Evolutionary conservation across 2,797 vertebrate genomes (phyloP), one percentile per base, ranked within the genome.

Genomic region (Anas flavirostris): DNA sequence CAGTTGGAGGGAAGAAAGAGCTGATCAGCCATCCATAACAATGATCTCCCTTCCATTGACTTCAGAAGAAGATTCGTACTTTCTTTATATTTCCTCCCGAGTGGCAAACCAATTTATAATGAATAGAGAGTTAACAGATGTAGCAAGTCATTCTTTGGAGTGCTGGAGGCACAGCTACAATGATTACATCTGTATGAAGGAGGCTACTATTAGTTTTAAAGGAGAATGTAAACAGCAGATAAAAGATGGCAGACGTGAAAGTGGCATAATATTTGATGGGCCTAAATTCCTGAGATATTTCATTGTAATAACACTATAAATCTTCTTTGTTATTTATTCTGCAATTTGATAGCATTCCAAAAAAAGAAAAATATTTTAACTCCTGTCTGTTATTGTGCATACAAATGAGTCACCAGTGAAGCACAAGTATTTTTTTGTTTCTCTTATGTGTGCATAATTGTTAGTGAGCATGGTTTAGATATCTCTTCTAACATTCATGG

Each of bases 151-250:
- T 25, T 90, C 28, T 87, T 68, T 62, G 60, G 59, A 73, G 18
- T 89, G 66, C 87, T 95, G 39, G 79, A 96, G 74, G 78, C 88
- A 59, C 72, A 87, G 50, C 37, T 55, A 67, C 89, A 87, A 52
- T 4, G 12, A 73, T 85, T 72, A 72, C 76, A 96, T 60, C 79
- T 91, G 59, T 64, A 17, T 78, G 60, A 70, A 75, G 60, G 62
- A 10, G 46, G 37, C 52, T 91, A 41, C 31, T 95, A 11, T 88
- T 83, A 75, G 37, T 70, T 81, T 74, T 70, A 53, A 94, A 82
- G 23, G 73, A 86, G 79, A 68, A 81, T 78, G 33, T 82, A 96
- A 97, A 95, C 63, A 90, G 81, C 62, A 87, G 68, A 73, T 64
- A 82, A 85, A 91, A 81, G 67, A 88, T 66, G 37, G 68, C 83